Percentiles rank a stretch among this genome's conserved stretches.
Evolutionary conservation across 2,113 vertebrate species (phyloP).

Genomic region (Monarcha castaneiventris): DNA sequence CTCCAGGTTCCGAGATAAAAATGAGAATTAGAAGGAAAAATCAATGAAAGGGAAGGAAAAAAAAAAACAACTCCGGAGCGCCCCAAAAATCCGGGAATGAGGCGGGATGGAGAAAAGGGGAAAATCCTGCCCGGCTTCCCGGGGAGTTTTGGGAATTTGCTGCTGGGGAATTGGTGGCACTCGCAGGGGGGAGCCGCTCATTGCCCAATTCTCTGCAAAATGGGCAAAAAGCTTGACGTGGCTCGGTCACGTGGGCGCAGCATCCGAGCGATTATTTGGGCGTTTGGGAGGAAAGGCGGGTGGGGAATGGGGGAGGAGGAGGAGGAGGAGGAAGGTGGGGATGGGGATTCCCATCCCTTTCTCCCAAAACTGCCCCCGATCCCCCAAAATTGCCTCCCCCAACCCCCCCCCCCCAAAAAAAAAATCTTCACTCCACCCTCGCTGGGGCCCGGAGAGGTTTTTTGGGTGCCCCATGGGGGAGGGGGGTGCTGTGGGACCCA

Average conservation of each 20-base stretch:
- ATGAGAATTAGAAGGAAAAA: too few relatives aligned
- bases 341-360: not conserved
- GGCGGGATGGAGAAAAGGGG: not conserved
- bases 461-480: not conserved
- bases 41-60: too few relatives aligned
- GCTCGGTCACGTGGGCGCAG: slow-evolving; percentile 60
- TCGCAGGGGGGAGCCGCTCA: not conserved
- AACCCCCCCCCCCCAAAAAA: too few relatives aligned
- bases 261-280: slow-evolving; percentile 60
- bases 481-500: not conserved
- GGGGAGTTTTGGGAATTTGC: not conserved
- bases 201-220: slow-evolving; percentile 43
- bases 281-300: not conserved
- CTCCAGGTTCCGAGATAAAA: not conserved
- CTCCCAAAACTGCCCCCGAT: slow-evolving; percentile 24
- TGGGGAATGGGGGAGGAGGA: rapidly evolving
- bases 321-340: not conserved
- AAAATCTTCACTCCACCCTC: not conserved
- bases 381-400: too few relatives aligned
- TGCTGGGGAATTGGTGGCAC: not conserved
- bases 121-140: not conserved
- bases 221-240: slow-evolving; percentile 55
- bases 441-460: not conserved
- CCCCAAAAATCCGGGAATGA: not conserved
- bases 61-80: not conserved